Evolutionary conservation across 2,797 vertebrate genomes (phyloP), one percentile per base, ranked within the genome.

Genomic region (Poecilia wingei): DNA sequence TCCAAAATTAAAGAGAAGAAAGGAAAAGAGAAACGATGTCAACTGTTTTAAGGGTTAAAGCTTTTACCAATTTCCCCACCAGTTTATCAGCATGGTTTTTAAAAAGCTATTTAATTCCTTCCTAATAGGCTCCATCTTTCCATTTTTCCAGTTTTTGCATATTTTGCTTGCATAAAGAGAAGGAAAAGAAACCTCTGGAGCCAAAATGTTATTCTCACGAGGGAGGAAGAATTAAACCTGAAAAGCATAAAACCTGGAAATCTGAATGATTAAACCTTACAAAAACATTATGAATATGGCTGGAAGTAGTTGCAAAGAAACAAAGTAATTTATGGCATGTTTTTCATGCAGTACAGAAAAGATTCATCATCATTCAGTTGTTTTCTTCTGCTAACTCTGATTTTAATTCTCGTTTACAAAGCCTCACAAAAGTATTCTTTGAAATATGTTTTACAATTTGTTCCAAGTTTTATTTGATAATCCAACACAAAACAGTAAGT

Each of bases 171-270:
- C 77, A 87, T 77, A 43, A 83, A 76, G 33, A 45, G 18, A 78
- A 82, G 76, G 76, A 82, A 85, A 81, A 41, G 64, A 84, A 80
- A 87, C 82, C 82, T 85, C 84, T 84, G 81, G 76, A 83, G 81
- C 69, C 69, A 75, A 71, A 68, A 82, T 90, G 57, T 77, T 75
- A 80, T 80, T 84, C 86, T 86, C 74, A 86, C 79, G 77, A 84
- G 55, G 12, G 13, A 87, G 76, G 82, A 77, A 82, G 66, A 76
- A 85, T 64, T 18, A 81, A 89, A 87, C 74, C 83, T 86, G 74
- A 88, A 84, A 87, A 88, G 77, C 75, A 83, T 70, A 77, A 76
- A 85, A 81, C 53, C 77, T 57, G 72, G 66, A 89, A 79, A 81
- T 85, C 46, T 80, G 75, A 86, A 85, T 85, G 59, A 79, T 77